phyloP scores from a whole-genome alignment of 2,888 invertebrate genomes.

The Agrilus biguttatus region DNA sequence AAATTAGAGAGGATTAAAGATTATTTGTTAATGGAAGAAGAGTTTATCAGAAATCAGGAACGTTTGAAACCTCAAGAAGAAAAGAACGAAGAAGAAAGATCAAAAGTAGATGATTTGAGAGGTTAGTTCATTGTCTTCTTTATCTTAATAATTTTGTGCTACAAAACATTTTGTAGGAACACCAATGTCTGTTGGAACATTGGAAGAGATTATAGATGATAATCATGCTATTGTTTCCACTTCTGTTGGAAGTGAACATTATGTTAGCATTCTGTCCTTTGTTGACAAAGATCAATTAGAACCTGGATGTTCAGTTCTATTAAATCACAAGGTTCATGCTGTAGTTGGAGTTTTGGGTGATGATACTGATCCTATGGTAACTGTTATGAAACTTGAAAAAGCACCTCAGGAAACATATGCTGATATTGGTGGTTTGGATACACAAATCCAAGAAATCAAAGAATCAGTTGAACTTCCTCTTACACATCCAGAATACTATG shows the following conservation, averaged over 20 bases:
- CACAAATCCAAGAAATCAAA: constrained; percentile 95
- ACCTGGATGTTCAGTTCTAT: constrained; percentile 93
- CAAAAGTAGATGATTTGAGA: constrained; percentile 94
- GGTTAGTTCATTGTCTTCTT: constrained; percentile 12
- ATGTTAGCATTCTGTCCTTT: constrained; percentile 96
- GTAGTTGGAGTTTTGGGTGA: constrained; percentile 94
- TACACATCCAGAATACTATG: constrained; percentile 99
- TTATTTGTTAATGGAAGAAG: constrained; percentile 97
- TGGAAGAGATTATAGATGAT: constrained; percentile 99
- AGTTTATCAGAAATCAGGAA: constrained; percentile 97
- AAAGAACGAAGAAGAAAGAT: constrained; percentile 96
- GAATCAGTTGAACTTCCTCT: constrained; percentile 97
- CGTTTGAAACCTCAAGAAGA: constrained; percentile 97
- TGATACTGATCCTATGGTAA: constrained; percentile 99
- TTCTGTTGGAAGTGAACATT: constrained; percentile 97
- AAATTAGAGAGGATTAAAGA: constrained; percentile 97
- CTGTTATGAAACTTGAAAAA: constrained; percentile 99
- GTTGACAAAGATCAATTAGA: constrained; percentile 99
- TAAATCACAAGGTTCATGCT: constrained; percentile 99
- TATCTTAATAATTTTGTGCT: not conserved
- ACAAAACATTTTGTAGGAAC: constrained; percentile 46
- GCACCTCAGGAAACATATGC: constrained; percentile 99
- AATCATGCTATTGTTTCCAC: constrained; percentile 99
- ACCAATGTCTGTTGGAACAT: constrained; percentile 98
- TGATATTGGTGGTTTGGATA: constrained; percentile 93